Conservation (phyloP, 2,888 invertebrate species). For the Apantesis nais region DNA sequence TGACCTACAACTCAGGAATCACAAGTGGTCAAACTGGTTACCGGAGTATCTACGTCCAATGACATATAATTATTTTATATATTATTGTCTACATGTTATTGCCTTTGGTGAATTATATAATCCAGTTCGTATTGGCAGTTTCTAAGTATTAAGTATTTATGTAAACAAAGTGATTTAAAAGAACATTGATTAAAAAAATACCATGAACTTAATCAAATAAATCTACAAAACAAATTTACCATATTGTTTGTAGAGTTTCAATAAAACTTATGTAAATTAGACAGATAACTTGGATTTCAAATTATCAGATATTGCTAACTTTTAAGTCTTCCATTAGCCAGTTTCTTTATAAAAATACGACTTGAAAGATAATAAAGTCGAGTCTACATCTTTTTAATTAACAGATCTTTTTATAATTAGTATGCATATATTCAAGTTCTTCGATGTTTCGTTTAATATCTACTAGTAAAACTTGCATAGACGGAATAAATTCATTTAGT, state of each 20-base stretch:
- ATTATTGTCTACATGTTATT: no score
- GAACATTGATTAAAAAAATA: no score
- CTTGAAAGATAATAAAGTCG: constrained; percentile 35
- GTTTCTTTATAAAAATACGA: constrained; percentile 28
- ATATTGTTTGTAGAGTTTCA: not conserved
- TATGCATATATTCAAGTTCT: constrained; percentile 7
- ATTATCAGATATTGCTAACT: not conserved
- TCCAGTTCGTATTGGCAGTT: no score
- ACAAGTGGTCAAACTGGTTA: no score
- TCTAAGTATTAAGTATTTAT: no score
- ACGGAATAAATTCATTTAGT: constrained; percentile 32
- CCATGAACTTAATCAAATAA: no score
- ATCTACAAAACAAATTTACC: not conserved
- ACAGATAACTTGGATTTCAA: not conserved
- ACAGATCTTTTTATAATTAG: constrained; percentile 15
- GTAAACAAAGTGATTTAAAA: no score
- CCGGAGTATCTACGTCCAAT: no score
- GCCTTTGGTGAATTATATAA: no score
- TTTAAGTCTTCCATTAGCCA: constrained; percentile 24
- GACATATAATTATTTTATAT: no score
- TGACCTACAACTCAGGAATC: no score
- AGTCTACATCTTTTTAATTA: constrained; percentile 23
- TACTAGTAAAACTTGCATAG: constrained; percentile 34
- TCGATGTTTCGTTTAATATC: constrained; percentile 6
- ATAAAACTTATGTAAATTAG: not conserved